Percentiles rank a stretch among this genome's conserved stretches.
Conservation (phyloP, 2,888 invertebrate genomes). For the Scelioninae gen. 1 region DNA sequence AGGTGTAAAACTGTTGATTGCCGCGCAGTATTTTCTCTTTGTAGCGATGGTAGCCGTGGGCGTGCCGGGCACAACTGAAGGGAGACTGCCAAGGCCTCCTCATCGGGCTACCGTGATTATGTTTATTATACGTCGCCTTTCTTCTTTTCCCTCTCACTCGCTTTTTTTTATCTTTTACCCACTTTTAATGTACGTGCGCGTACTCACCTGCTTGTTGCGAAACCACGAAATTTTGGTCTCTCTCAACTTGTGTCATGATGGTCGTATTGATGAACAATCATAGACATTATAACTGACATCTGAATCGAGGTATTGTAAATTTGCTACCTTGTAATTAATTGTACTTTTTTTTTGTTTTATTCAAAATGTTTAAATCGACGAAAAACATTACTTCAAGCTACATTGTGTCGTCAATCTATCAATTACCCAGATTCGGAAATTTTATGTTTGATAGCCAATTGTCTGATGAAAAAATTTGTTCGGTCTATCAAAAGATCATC, state of each 20-base stretch:
- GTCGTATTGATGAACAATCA: no score
- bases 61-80: conserved; percentile 82
- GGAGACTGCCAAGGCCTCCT: conserved; percentile 82
- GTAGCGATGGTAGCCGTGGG: conserved; percentile 82
- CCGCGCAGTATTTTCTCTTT: conserved; percentile 81
- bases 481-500: conserved; percentile 42
- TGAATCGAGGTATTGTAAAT: no score
- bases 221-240: background rate
- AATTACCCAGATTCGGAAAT: background rate
- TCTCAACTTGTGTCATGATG: no score
- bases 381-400: no score
- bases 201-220: conserved; percentile 62
- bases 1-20: conserved; percentile 84
- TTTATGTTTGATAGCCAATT: background rate
- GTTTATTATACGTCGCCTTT: conserved; percentile 80
- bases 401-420: no score
- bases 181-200: conserved; percentile 66
- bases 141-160: conserved; percentile 74
- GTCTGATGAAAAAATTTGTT: conserved; percentile 21
- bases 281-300: no score
- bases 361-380: no score
- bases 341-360: no score
- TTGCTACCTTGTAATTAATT: no score
- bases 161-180: conserved; percentile 45
- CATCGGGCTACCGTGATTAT: conserved; percentile 76